Evolutionary conservation across 1,140 invertebrate species (phyloP).

Genomic region (Coboldia fuscipes): DNA sequence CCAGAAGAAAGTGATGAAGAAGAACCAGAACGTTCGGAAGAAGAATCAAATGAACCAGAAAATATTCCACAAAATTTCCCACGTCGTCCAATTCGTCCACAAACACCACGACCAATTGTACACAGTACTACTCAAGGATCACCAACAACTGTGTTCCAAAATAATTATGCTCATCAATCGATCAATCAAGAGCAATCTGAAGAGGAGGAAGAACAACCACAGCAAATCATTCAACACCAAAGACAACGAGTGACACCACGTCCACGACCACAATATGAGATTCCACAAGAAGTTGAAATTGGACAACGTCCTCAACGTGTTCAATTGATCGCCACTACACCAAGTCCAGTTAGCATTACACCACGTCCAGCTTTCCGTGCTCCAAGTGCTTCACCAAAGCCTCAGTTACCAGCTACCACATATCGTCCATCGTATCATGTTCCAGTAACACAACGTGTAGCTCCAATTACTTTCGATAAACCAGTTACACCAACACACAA

Average conservation of each 20-base stretch:
- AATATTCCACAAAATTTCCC: conserved; percentile 40
- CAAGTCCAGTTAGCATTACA: conserved; percentile 16
- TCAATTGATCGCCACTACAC: conserved; percentile 10
- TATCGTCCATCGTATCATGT: conserved; percentile 37
- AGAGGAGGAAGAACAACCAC: conserved; percentile 28
- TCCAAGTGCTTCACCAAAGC: conserved; percentile 27
- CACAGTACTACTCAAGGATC: conserved; percentile 27
- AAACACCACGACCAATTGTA: conserved; percentile 16
- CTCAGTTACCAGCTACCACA: conserved; percentile 38
- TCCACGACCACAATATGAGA: conserved; percentile 19
- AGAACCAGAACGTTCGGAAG: conserved; percentile 17
- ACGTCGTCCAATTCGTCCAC: conserved; percentile 26
- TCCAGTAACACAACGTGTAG: conserved; percentile 29
- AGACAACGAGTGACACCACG: conserved; percentile 13
- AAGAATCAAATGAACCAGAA: conserved; percentile 29
- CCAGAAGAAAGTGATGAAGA: conserved; percentile 39
- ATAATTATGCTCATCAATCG: conserved; percentile 32
- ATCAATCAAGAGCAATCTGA: conserved; percentile 33
- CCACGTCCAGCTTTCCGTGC: conserved; percentile 23
- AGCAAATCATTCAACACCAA: conserved; percentile 23
- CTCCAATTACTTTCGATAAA: conserved; percentile 29
- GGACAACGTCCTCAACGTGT: conserved; percentile 16
- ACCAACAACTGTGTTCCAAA: conserved; percentile 40
- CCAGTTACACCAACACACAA: conserved; percentile 21
- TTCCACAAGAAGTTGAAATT: conserved; percentile 12